Conservation (phyloP, 1,140 invertebrate species). For the Sogatella furcifera region DNA sequence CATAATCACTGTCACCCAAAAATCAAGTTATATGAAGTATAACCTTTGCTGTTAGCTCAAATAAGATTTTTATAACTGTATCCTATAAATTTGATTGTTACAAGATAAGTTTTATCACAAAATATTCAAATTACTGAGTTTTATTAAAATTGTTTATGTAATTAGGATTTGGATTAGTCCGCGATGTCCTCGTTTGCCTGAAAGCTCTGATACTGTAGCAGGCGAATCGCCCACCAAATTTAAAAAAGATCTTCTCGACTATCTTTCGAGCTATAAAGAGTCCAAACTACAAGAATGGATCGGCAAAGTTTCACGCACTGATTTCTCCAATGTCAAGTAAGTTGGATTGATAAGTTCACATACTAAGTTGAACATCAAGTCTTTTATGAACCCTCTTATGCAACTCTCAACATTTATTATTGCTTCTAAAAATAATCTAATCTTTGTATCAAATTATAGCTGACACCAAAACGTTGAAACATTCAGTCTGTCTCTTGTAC, state of each 20-base stretch:
- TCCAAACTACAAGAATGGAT: conserved; percentile 60
- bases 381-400: too few relatives aligned
- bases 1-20: too few relatives aligned
- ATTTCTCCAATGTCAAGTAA: conserved; percentile 74
- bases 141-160: background rate
- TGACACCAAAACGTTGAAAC: too few relatives aligned
- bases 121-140: too few relatives aligned
- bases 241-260: conserved; percentile 72
- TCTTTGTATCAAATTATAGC: too few relatives aligned
- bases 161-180: conserved; percentile 72
- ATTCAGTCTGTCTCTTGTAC: too few relatives aligned
- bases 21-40: background rate
- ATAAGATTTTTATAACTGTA: background rate
- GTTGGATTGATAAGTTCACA: conserved; percentile 11
- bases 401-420: too few relatives aligned
- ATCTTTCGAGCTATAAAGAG: conserved; percentile 63
- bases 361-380: too few relatives aligned
- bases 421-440: too few relatives aligned
- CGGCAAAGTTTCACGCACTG: conserved; percentile 53
- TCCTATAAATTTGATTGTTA: too few relatives aligned
- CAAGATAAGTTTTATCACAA: too few relatives aligned
- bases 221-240: conserved; percentile 80
- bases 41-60: background rate
- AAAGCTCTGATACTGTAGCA: conserved; percentile 38
- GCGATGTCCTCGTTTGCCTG: conserved; percentile 48